These are phyloP conservation scores for Antennarius maculatus DNA, from an alignment of 2,797 vertebrate genomes.

Conservation along the genomic window DNA sequence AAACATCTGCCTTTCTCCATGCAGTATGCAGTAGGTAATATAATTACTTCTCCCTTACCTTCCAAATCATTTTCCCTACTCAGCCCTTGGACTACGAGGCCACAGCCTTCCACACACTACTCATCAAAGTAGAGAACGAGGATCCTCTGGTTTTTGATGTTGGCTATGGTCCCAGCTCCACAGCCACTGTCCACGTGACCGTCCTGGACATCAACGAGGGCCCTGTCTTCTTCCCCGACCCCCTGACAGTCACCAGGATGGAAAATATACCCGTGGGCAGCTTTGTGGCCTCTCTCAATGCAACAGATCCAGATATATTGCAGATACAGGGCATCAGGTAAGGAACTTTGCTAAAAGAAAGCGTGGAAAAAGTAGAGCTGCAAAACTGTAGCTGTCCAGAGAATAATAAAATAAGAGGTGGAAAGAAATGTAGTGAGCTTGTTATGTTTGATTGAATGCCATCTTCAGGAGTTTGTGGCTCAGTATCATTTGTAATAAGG, in stretches of 20 bases:
- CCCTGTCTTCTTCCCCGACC: constrained; percentile 93
- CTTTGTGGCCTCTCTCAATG: constrained; percentile 88
- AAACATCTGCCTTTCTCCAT: neutral
- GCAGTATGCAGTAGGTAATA: neutral
- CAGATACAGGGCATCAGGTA: constrained; percentile 93
- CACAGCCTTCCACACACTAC: constrained; percentile 86
- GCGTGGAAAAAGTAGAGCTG: rapidly evolving
- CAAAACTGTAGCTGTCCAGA: neutral
- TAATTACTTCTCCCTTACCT: neutral
- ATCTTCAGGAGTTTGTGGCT: constrained; percentile 5
- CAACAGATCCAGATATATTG: constrained; percentile 92
- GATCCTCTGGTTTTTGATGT: constrained; percentile 89
- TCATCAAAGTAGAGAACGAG: constrained; percentile 96
- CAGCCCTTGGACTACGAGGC: constrained; percentile 95
- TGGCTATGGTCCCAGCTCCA: constrained; percentile 91
- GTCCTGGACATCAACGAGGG: constrained; percentile 95
- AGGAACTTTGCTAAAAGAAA: constrained; percentile 33
- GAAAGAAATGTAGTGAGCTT: constrained; percentile 1
- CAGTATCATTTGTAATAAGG: constrained; percentile 14
- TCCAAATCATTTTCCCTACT: neutral
- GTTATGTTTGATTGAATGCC: constrained; percentile 10
- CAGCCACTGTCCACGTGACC: constrained; percentile 89
- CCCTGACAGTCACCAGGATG: constrained; percentile 86
- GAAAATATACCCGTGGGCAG: constrained; percentile 92
- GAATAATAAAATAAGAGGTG: neutral